phyloP scores from a whole-genome alignment of 1,140 invertebrate species.

The Penaeus japonicus region DNA sequence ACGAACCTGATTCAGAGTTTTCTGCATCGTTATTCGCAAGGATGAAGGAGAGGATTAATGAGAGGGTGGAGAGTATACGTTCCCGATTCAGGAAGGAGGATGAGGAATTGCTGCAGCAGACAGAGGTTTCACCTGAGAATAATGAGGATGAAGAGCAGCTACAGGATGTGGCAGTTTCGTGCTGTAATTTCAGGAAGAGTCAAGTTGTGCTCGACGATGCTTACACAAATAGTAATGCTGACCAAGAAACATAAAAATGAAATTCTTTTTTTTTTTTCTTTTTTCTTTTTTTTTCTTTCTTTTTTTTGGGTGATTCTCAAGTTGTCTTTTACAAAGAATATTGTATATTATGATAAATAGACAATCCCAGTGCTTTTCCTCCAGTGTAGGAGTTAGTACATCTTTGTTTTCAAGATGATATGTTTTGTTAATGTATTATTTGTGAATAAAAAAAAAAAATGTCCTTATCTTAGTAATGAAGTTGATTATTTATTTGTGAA shows the following conservation, averaged over 20 bases:
- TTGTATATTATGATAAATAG: too few species aligned
- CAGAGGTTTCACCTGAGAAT: not conserved
- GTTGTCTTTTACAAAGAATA: too few species aligned
- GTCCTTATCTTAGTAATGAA: too few species aligned
- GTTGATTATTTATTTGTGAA: too few species aligned
- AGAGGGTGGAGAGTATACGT: slow-evolving; percentile 11
- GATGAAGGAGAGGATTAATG: slow-evolving; percentile 4
- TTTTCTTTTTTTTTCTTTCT: not conserved
- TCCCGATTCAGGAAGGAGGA: not conserved
- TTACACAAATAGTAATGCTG: not conserved
- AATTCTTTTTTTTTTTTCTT: not conserved
- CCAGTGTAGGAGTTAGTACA: too few species aligned
- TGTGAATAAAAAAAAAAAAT: too few species aligned
- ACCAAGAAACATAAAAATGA: not conserved
- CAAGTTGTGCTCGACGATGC: slow-evolving; percentile 38
- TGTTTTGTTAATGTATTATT: too few species aligned
- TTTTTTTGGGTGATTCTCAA: too few species aligned
- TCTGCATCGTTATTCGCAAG: not conserved
- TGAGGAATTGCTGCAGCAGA: not conserved
- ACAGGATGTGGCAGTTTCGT: not conserved
- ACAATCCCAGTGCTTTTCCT: too few species aligned
- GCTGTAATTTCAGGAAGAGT: slow-evolving; percentile 21
- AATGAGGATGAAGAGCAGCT: slow-evolving; percentile 16
- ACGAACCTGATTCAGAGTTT: not conserved
- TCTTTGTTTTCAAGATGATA: too few species aligned